These are phyloP conservation scores for Sclerodermus sp. DNA, from an alignment of 2,888 invertebrate genomes.

Conservation along the genomic window DNA sequence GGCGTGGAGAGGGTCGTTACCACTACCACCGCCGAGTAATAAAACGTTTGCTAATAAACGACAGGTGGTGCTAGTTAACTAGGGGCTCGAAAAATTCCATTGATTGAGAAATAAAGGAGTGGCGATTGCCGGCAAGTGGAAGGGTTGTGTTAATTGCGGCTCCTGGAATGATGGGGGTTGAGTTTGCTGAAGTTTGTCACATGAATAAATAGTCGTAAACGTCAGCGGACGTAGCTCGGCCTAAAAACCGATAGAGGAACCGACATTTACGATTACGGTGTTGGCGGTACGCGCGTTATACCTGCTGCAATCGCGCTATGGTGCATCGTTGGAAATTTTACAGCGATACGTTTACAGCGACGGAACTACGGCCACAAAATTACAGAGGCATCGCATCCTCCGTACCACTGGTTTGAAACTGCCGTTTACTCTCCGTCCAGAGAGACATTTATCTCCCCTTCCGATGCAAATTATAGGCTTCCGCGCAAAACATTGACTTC, in stretches of 20 bases:
- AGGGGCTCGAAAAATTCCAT: too few species aligned
- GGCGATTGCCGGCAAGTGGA: too few species aligned
- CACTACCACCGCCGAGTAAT: too few species aligned
- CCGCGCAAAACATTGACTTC: too few species aligned
- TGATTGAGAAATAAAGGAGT: too few species aligned
- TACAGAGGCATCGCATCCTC: constrained; percentile 6
- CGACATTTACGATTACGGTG: neutral
- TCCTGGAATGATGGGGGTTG: too few species aligned
- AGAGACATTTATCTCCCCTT: too few species aligned
- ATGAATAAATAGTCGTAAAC: neutral
- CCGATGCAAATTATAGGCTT: too few species aligned
- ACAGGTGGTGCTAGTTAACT: too few species aligned
- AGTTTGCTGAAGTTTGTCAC: neutral
- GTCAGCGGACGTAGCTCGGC: neutral
- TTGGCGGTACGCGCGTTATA: neutral
- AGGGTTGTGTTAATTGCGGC: too few species aligned
- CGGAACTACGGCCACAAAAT: constrained; percentile 11
- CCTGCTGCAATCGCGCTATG: neutral
- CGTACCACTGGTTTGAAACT: constrained; percentile 5
- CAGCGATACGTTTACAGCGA: constrained; percentile 15
- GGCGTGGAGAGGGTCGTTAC: too few species aligned
- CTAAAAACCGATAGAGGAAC: neutral
- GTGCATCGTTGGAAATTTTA: constrained; percentile 12
- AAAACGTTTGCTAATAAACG: too few species aligned
- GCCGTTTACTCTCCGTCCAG: neutral